phyloP scores from a whole-genome alignment of 2,888 invertebrate genomes.

The Orchesella flavescens region DNA sequence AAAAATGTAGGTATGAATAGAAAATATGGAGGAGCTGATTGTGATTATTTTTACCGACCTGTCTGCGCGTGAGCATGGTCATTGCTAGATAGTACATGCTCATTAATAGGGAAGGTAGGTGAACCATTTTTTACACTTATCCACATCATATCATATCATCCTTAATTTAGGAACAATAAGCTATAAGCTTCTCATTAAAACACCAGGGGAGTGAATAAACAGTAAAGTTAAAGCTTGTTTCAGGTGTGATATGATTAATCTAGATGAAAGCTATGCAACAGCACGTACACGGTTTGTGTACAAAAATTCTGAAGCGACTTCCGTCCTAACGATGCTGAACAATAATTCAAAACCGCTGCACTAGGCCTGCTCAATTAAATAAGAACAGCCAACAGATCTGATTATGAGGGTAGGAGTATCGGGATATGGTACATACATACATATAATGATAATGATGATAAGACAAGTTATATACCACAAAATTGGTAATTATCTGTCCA shows the following conservation, averaged over 20 bases:
- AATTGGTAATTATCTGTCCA: constrained; percentile 41
- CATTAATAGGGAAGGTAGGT: background rate
- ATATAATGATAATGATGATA: constrained; percentile 33
- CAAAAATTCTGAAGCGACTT: constrained; percentile 34
- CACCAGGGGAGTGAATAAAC: constrained; percentile 9
- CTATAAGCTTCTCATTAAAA: constrained; percentile 45
- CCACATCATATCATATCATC: constrained; percentile 6
- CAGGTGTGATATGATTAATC: too few relatives aligned
- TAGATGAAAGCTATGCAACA: background rate
- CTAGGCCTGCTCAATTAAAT: constrained; percentile 34
- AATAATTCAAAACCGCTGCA: background rate
- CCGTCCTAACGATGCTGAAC: constrained; percentile 14
- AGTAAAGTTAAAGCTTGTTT: background rate
- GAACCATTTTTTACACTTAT: background rate
- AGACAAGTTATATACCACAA: constrained; percentile 19
- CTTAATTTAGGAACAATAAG: constrained; percentile 52
- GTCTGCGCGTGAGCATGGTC: background rate
- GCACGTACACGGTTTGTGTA: constrained; percentile 14
- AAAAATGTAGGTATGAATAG: background rate
- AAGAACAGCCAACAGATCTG: too few relatives aligned
- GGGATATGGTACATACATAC: too few relatives aligned
- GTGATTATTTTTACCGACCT: background rate
- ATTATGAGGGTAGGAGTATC: background rate
- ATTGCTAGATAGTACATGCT: background rate
- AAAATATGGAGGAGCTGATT: background rate